Percentiles rank a stretch among this genome's conserved stretches.
These are phyloP conservation scores for Distichodus sexfasciatus DNA, from an alignment of 2,797 vertebrate genomes.

Conservation along the genomic window DNA sequence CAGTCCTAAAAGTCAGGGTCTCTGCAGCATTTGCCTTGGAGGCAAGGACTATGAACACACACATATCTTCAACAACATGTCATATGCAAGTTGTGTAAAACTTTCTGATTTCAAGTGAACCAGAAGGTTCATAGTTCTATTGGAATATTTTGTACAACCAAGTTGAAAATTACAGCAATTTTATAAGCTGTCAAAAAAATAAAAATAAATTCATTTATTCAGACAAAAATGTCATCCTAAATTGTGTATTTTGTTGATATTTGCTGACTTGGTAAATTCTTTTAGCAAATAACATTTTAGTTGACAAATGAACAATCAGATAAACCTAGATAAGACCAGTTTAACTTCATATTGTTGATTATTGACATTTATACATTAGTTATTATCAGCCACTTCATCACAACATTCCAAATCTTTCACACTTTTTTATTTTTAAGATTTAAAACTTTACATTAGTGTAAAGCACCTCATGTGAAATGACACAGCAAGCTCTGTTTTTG, in stretches of 20 bases:
- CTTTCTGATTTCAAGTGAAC: conserved; percentile 25
- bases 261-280: too few species aligned
- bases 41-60: neutral
- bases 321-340: too few species aligned
- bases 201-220: too few species aligned
- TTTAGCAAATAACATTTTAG: too few species aligned
- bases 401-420: conserved; percentile 31
- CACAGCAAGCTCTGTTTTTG: conserved; percentile 18
- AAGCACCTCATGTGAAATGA: conserved; percentile 16
- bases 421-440: conserved; percentile 25
- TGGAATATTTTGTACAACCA: too few species aligned
- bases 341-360: conserved; percentile 17
- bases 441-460: conserved; percentile 32
- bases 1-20: conserved; percentile 51
- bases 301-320: too few species aligned
- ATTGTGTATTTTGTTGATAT: too few species aligned
- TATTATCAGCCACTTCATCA: conserved; percentile 45
- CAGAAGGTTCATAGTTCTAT: neutral
- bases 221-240: too few species aligned
- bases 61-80: conserved; percentile 37
- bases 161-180: too few species aligned
- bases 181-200: too few species aligned
- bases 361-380: conserved; percentile 52
- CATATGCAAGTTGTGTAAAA: conserved; percentile 21
- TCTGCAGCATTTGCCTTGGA: conserved; percentile 54